Evolutionary conservation across 2,888 invertebrate species (phyloP), one percentile per base, ranked within the genome.

Genomic region (Trissolcus brochymenae): DNA sequence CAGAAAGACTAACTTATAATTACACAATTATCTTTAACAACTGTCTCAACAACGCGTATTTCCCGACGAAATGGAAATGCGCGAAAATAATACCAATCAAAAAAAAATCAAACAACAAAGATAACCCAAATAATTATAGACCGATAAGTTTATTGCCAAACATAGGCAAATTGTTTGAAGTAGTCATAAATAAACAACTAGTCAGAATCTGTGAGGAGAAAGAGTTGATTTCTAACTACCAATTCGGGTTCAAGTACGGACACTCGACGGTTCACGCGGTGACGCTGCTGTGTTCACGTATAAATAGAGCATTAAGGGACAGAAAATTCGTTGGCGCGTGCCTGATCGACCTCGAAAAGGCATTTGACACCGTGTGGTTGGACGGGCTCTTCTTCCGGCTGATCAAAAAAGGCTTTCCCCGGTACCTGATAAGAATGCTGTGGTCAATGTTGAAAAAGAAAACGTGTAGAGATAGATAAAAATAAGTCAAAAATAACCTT

Each of bases 81-180:
- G 79, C 80, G 0, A 79, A 78, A 54, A 55, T 78, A 0, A 61
- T 76, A 0, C 65, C 79, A 7, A 40, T 56, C 7, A 11, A n/a
- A 40, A 55, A 55, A 40, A 55, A 55, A 46, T 16, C 4, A 6
- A 55, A 55, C 16, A 40, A 40, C 6, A 13, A 4, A n/a, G 55
- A 55, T 0, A 40, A 40, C 14, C 61, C 71, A 14, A 4, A 43
- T 0, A 79, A 70, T 46, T 81, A 79, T 43, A 60, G 79, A 59
- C 79, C 80, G 1, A 79, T 81, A 2, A 79, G 78, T 35, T 46
- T 81, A 1, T 40, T 76, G 6, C 72, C 78, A 0, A 71, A 71
- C 16, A 17, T 76, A n/a, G 43, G 21, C 0, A 70, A 53, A 35
- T 14, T 70, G 9, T 64, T 71, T 25, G 66, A 61, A 41, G n/a